Percentiles rank a stretch among this genome's conserved stretches.
Evolutionary conservation across 2,888 invertebrate species (phyloP).

Genomic region (Orchesella flavescens): DNA sequence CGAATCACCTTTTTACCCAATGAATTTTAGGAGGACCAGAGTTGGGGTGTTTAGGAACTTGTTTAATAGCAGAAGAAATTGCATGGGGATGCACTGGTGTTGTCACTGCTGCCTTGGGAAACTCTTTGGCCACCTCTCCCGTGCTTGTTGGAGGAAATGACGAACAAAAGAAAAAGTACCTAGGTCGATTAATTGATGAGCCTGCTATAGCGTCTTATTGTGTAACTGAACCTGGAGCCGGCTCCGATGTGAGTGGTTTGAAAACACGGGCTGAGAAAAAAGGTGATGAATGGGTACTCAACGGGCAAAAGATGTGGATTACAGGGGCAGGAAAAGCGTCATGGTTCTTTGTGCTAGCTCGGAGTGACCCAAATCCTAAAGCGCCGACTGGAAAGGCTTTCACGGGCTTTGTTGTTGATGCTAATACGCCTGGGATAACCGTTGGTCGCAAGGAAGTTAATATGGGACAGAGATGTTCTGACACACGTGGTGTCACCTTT

Average conservation of each 20-base stretch:
- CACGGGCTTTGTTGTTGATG: slow-evolving; percentile 97
- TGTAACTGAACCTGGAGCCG: slow-evolving; percentile 94
- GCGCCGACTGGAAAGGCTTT: slow-evolving; percentile 92
- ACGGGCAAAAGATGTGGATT: slow-evolving; percentile 99
- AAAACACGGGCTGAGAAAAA: slow-evolving; percentile 94
- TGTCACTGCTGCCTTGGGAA: slow-evolving; percentile 80
- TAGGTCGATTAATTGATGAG: slow-evolving; percentile 70
- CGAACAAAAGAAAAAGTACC: slow-evolving; percentile 72
- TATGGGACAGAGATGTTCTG: slow-evolving; percentile 97
- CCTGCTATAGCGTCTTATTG: slow-evolving; percentile 81
- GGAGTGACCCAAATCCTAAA: slow-evolving; percentile 94
- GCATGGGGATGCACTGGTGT: slow-evolving; percentile 95
- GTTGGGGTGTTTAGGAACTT: slow-evolving; percentile 83
- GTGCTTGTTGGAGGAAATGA: slow-evolving; percentile 69
- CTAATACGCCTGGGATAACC: slow-evolving; percentile 88
- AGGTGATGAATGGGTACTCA: slow-evolving; percentile 92
- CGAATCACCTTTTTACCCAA: slow-evolving; percentile 48
- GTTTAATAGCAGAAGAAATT: slow-evolving; percentile 90
- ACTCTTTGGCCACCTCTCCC: slow-evolving; percentile 63
- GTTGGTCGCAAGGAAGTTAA: slow-evolving; percentile 96
- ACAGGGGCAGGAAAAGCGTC: slow-evolving; percentile 97
- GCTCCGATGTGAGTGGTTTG: slow-evolving; percentile 94
- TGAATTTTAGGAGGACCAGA: slow-evolving; percentile 87
- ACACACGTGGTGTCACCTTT: slow-evolving; percentile 95
- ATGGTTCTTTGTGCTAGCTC: slow-evolving; percentile 81